Conservation (phyloP, 1,140 invertebrate species). For the Callitettix versicolor region DNA sequence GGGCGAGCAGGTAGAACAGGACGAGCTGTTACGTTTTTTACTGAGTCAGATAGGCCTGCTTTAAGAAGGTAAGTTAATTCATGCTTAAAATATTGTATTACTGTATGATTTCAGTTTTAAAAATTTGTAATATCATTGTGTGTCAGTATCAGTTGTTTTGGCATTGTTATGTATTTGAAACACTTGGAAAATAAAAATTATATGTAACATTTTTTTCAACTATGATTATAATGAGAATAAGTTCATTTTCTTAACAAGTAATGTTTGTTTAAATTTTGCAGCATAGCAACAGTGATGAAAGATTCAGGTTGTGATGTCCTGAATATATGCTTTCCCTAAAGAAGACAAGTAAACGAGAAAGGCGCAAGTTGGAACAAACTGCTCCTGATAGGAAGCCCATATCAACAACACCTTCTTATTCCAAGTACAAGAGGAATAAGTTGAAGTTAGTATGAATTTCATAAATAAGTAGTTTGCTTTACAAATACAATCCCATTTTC, state of each 20-base stretch:
- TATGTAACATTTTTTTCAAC: too few species aligned
- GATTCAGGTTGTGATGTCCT: constrained; percentile 84
- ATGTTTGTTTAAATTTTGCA: constrained; percentile 35
- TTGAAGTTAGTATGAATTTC: constrained; percentile 5
- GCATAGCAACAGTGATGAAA: constrained; percentile 75
- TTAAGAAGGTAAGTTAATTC: constrained; percentile 56
- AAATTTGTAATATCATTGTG: neutral
- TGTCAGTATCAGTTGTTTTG: constrained; percentile 9
- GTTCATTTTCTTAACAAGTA: too few species aligned
- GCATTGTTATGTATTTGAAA: neutral
- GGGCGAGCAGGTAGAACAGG: constrained; percentile 84
- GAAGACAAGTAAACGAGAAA: constrained; percentile 53
- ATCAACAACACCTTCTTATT: constrained; percentile 34
- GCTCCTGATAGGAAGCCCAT: constrained; percentile 51
- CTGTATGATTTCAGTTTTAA: constrained; percentile 4
- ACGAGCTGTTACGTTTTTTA: constrained; percentile 90
- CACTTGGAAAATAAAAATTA: neutral
- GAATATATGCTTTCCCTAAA: constrained; percentile 79
- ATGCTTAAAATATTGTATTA: too few species aligned
- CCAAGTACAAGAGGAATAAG: constrained; percentile 1
- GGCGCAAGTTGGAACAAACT: constrained; percentile 43
- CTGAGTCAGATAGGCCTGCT: constrained; percentile 71
- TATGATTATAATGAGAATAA: too few species aligned
- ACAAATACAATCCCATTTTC: too few species aligned
- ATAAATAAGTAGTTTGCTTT: too few species aligned